These are phyloP conservation scores for Hippocampus barbouri DNA, from an alignment of 2,113 vertebrate genomes.

Conservation along the genomic window DNA sequence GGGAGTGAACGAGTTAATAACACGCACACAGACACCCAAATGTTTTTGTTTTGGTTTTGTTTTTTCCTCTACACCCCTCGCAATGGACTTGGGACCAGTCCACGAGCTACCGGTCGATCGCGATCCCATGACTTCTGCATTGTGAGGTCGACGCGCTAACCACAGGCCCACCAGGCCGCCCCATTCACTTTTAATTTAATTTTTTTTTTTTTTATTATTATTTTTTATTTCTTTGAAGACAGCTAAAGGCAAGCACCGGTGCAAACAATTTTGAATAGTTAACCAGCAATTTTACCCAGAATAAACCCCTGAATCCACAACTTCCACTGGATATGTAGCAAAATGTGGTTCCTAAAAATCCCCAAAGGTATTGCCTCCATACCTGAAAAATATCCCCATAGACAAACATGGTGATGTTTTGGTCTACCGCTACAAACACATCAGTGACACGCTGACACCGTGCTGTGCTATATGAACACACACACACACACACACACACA, in stretches of 20 bases:
- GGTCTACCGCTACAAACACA: background rate
- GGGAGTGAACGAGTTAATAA: no score
- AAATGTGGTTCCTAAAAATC: background rate
- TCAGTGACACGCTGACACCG: background rate
- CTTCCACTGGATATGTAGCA: background rate
- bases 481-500: no score
- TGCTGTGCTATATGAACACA: background rate
- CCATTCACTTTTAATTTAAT: no score
- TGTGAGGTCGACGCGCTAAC: no score
- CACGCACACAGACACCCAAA: no score
- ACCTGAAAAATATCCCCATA: background rate
- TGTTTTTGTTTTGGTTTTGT: background rate
- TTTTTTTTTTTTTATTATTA: no score
- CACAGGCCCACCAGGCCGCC: no score
- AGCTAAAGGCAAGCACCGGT: background rate
- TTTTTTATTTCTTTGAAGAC: no score
- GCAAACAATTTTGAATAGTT: background rate
- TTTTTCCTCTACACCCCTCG: background rate
- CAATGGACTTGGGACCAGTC: no score
- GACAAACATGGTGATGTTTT: background rate
- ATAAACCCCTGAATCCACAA: background rate
- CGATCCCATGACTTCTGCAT: no score
- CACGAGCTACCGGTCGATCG: background rate
- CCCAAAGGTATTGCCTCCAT: background rate
- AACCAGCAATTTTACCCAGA: background rate